Evolutionary conservation across 1,140 invertebrate species (phyloP), one percentile per base, ranked within the genome.

Genomic region (Drosophila orena): DNA sequence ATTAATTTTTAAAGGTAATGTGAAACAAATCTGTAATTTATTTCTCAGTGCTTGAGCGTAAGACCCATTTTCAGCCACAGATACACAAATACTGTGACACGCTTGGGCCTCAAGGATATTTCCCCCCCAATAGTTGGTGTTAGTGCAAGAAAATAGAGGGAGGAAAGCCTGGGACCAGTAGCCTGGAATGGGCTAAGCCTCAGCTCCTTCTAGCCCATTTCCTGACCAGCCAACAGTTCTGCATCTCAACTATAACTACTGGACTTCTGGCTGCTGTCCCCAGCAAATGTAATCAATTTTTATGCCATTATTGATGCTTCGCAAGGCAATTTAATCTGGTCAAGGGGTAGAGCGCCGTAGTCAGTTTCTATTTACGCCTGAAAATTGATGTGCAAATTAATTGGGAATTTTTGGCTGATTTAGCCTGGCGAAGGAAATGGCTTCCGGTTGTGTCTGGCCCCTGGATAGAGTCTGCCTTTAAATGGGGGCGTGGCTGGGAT

Each of bases 261-360:
- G 68, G 57, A 35, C 57, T 69, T 68, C 42, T 42, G 59, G 59
- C 35, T 50, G 24, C 15, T 59, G 58, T 24, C 27, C 35, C 37
- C 55, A 60, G 74, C 46, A 84, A 86, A 86, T 88, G 84, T 89
- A 89, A 88, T 88, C 84, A 89, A 83, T 83, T 88, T 88, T 88
- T 88, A 83, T 83, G 76, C 84, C 72, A 88, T 88, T 88, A 88
- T 88, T 88, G 84, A 88, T 89, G 84, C 84, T 79, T 88, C 68
- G 76, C 59, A 79, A 58, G 68, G 71, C 84, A 83, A 88, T 83
- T 77, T 79, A 1, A 59, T 56, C 0, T 34, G 6, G 2, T 4
- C 11, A 37, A 4, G 10, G n/a, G 11, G n/a, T 14, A 4, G 20
- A 14, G 10, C 6, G 10, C 4, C 20, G 37, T 38, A 42, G 47